Base-by-base conservation (phyloP, 2,888 invertebrate genomes). In the Folsomia candida region DNA sequence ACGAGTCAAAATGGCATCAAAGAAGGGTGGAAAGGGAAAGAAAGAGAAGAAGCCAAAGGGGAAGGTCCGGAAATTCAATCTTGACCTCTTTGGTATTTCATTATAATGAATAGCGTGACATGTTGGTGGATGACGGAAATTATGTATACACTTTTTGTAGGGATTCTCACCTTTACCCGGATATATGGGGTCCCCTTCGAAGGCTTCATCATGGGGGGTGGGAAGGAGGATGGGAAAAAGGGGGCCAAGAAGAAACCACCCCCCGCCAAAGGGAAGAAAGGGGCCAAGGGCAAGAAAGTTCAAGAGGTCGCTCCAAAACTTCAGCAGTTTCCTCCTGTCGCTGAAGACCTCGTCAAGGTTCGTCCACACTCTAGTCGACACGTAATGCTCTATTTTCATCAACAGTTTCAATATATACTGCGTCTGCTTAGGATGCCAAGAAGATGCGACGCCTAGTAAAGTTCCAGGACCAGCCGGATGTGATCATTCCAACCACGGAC, bases 111-210 rank as follows among this genome's bases (percentile, higher is more conserved):
- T 47, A 64, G 24, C n/a, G n/a, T 26, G 9, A 2, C 1, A 22
- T 29, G 11, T 22, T 2, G 28, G 22, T 18, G 25, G 14, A 14
- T 11, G n/a, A n/a, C n/a, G n/a, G n/a, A n/a, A n/a, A 47, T 47
- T 47, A 9, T 47, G 18, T 47, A 47, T 47, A 18, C 18, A 18
- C 18, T 11, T 47, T 51, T 61, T 62, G 18, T 27, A 78, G 78
- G 79, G 20, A 47, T 77, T 20, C 63, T 79, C 24, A 79, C 76
- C 11, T 78, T 78, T 59, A 79, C 79, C 2, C 54, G 78, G 26
- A 71, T 70, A 60, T 72, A 78, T 72, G 79, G 79, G 11, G 71
- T 24, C 20, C 71, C 76, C 20, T 79, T 76, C 57, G 76, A 77
- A 60, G 73, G 73, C 4, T 79, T 76, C 37, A 79, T 79, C 76